These are phyloP conservation scores for Papilio protenor DNA, from an alignment of 2,888 invertebrate species.

Conservation along the genomic window DNA sequence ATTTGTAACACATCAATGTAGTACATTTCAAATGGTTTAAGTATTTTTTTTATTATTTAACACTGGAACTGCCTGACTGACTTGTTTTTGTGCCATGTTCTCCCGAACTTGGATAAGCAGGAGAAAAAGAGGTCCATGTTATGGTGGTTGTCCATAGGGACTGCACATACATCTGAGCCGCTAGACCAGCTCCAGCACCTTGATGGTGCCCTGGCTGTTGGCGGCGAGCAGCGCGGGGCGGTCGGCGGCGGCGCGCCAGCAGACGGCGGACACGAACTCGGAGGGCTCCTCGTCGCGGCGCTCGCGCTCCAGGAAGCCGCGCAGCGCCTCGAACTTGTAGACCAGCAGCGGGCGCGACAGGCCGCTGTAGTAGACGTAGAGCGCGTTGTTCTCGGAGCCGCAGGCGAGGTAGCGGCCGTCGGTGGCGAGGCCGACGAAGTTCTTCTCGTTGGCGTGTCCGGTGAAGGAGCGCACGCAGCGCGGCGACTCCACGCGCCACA, in stretches of 20 bases:
- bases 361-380: conserved; percentile 96
- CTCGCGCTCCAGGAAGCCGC: conserved; percentile 91
- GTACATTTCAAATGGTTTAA: no score
- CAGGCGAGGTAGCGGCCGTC: conserved; percentile 97
- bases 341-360: conserved; percentile 93
- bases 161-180: no score
- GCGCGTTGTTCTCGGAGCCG: conserved; percentile 97
- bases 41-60: no score
- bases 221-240: conserved; percentile 93
- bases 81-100: no score
- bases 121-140: no score
- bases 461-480: conserved; percentile 93
- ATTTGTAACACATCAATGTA: no score
- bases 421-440: conserved; percentile 97
- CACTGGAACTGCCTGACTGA: no score
- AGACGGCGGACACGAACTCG: conserved; percentile 98
- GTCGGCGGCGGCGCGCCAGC: conserved; percentile 92
- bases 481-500: conserved; percentile 94
- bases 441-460: conserved; percentile 97
- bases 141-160: no score
- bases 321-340: conserved; percentile 93
- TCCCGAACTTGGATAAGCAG: no score
- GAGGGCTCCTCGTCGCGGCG: conserved; percentile 93
- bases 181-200: conserved; percentile 91
- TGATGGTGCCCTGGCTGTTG: conserved; percentile 97